Evolutionary conservation across 2,888 invertebrate genomes (phyloP).

Genomic region (Pteria penguin): DNA sequence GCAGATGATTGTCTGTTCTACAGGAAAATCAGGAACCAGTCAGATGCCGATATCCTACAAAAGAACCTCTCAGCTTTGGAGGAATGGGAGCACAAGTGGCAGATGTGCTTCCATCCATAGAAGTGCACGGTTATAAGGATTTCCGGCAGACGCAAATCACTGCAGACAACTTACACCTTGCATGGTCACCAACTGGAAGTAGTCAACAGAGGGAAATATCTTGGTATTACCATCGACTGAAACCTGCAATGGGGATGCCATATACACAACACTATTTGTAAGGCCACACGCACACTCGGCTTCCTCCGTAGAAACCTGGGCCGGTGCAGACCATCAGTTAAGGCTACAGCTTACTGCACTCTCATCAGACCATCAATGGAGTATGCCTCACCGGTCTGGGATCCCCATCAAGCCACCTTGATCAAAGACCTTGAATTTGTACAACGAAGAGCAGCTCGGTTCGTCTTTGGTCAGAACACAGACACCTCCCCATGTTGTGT

Average conservation of each 20-base stretch:
- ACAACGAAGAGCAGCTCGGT: no score
- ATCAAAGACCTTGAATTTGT: no score
- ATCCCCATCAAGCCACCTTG: no score
- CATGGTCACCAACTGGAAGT: background rate
- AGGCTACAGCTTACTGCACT: conserved; percentile 28
- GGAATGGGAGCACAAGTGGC: background rate
- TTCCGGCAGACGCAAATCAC: background rate
- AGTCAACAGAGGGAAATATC: conserved; percentile 1
- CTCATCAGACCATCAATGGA: conserved; percentile 30
- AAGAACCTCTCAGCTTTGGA: background rate
- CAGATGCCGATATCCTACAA: conserved; percentile 14
- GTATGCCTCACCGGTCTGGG: conserved; percentile 18
- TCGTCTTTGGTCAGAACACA: no score
- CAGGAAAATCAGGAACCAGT: conserved; percentile 1
- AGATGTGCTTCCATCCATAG: conserved; percentile 21
- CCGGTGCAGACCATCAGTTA: conserved; percentile 12
- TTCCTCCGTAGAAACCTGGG: conserved; percentile 24
- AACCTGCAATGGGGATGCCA: background rate
- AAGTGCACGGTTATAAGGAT: conserved; percentile 16
- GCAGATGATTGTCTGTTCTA: conserved; percentile 43
- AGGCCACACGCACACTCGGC: conserved; percentile 7
- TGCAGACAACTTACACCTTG: background rate
- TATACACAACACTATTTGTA: conserved; percentile 8
- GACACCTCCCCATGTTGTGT: no score
- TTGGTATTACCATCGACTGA: background rate